Evolutionary conservation across 1,140 invertebrate genomes (phyloP), one percentile per base, ranked within the genome.

Genomic region (Pogonomyrmex californicus): DNA sequence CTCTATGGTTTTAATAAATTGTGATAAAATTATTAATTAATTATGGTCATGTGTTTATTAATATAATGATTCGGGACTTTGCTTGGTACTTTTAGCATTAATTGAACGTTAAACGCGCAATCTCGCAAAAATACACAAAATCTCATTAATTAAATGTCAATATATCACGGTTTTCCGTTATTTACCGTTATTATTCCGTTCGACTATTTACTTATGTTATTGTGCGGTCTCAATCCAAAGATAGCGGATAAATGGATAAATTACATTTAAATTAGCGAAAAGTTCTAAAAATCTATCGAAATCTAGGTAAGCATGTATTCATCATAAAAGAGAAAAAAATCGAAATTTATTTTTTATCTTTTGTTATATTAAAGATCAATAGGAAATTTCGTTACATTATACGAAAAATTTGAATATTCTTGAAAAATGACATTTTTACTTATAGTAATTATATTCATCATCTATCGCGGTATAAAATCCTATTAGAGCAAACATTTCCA

Each of bases 401-500:
- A 33, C 23, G 23, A 76, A 76, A 30, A 1, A 41, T 60, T 17
- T 2, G 0, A 9, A 60, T 60, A 30, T 76, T 30, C 17, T 73
- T 60, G 14, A 0, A 4, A 44, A 76, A 23, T 17, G 2, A n/a
- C n/a, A 17, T 60, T 41, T 58, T 44, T 30, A n/a, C 2, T 65
- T 41, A 23, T 9, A 9, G 3, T 41, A 23, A 65, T 36, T 65
- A 47, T n/a, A 58, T 30, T 54, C 5, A 54, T 41, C 51, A 70
- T 33, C 23, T 38, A 17, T 14, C 14, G 3, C 14, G 12, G 17
- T 9, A 65, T 36, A 68, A 65, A 68, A 81, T 68, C 41, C 14
- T 14, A 9, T 9, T 17, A 41, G 17, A 54, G 14, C n/a, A 54
- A 81, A 81, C 23, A 70, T 81, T 54, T n/a, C n/a, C 47, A n/a